phyloP scores from a whole-genome alignment of 2,888 invertebrate genomes.

The Ecdyonurus torrentis region DNA sequence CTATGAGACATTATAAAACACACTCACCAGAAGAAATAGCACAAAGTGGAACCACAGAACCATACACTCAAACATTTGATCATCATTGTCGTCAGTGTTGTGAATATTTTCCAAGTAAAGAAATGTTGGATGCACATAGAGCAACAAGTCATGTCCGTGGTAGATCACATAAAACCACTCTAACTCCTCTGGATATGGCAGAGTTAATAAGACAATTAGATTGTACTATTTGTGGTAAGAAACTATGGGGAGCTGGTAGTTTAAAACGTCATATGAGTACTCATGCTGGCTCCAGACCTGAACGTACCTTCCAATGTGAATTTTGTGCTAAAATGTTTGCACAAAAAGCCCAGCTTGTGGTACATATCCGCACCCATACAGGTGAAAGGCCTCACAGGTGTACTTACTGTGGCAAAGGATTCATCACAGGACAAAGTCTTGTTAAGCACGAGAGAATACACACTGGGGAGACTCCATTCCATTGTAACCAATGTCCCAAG shows the following conservation, averaged over 20 bases:
- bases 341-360: not conserved
- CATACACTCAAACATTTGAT: not conserved
- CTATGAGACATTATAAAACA: not conserved
- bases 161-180: not conserved
- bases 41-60: not conserved
- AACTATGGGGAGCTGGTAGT: not conserved
- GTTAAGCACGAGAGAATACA: constrained; percentile 1
- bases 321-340: constrained; percentile 2
- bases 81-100: constrained; percentile 1
- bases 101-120: constrained; percentile 1
- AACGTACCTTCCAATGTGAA: constrained; percentile 1
- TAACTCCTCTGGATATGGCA: not conserved
- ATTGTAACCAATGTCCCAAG: constrained; percentile 2
- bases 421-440: constrained; percentile 51
- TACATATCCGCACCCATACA: constrained; percentile 89
- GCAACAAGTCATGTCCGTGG: not conserved
- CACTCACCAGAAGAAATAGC: not conserved
- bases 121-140: not conserved
- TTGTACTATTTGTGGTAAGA: not conserved
- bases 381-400: constrained; percentile 97
- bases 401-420: constrained; percentile 85
- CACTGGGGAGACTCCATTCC: not conserved
- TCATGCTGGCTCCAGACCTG: not conserved
- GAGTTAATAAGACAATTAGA: not conserved
- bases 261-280: constrained; percentile 1